Evolutionary conservation across 2,113 vertebrate genomes (phyloP).

Genomic region (Rattus rattus): DNA sequence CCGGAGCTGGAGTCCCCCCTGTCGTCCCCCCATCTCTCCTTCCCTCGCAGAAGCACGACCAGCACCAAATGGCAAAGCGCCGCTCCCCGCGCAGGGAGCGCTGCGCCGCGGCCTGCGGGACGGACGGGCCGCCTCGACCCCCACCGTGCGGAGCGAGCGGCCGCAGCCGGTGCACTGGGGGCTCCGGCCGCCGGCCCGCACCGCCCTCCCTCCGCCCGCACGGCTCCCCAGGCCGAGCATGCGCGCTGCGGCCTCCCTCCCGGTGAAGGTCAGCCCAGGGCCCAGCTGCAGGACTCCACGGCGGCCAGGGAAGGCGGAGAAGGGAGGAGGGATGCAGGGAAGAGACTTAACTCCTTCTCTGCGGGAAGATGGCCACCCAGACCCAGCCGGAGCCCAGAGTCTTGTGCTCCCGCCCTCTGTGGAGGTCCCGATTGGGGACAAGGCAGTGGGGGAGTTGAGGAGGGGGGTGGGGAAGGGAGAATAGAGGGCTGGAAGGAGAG

Average conservation of each 20-base stretch:
- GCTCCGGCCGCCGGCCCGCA: background rate
- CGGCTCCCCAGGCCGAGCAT: conserved; percentile 71
- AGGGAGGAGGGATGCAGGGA: conserved; percentile 53
- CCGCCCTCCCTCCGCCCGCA: background rate
- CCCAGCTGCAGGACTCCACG: conserved; percentile 78
- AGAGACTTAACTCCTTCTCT: conserved; percentile 82
- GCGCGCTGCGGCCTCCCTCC: conserved; percentile 79
- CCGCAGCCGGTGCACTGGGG: background rate
- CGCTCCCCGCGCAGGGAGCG: conserved; percentile 82
- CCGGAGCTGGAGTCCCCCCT: conserved; percentile 88
- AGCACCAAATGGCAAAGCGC: conserved; percentile 91
- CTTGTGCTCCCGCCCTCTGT: background rate
- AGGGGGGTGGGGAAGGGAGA: background rate
- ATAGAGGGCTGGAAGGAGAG: conserved; percentile 1
- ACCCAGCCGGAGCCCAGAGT: background rate
- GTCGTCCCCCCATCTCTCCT: conserved; percentile 87
- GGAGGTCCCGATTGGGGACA: conserved; percentile 3
- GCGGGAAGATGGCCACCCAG: conserved; percentile 63
- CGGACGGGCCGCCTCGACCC: conserved; percentile 53
- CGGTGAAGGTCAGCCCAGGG: conserved; percentile 85
- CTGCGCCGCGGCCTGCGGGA: conserved; percentile 75
- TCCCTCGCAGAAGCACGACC: conserved; percentile 86
- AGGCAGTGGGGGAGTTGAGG: background rate
- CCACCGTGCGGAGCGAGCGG: background rate
- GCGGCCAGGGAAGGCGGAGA: conserved; percentile 58